Base-by-base conservation (phyloP, 2,888 invertebrate genomes). In the Drosophila atripex region DNA sequence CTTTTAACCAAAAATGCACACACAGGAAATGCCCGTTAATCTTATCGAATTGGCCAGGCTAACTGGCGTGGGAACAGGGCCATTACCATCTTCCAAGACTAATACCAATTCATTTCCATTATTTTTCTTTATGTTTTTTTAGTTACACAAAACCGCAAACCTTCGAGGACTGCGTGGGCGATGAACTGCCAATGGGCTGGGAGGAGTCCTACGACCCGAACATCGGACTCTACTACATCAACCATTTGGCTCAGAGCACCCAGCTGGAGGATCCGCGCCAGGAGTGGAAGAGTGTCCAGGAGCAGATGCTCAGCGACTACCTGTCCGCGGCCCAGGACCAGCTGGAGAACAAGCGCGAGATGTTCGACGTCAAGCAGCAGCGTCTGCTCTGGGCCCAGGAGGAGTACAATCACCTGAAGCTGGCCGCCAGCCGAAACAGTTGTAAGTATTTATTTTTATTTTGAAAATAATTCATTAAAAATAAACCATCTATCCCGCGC, bases 91-190 rank as follows among this genome's bases (percentile, higher is more conserved):
- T 35, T 1, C 7, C 0, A 32, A 32, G 7, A 5, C 4, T 23
- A 21, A 3, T 21, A n/a, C n/a, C n/a, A n/a, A 21, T 21, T 21
- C 4, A 4, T 21, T 21, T 4, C 3, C 21, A 23, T 28, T 28
- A 9, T 3, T 28, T 9, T 9, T 28, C 8, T 25, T 25, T 25
- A 7, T 8, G 8, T 8, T 8, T 38, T 47, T 18, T 92, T 95
- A 99, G 98, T 93, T 97, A 95, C 91, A 98, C 98, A 80, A 99
- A 99, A 93, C 98, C 99, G 70, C 97, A 97, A 92, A 95, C 97
- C 69, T 99, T 99, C 93, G 98, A 98, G 86, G 99, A 99, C 92
- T 99, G 99, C 93, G 96, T 98, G 91, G 98, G 98, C 90, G 98
- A 98, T 94, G 98, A 99, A 92, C 92, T 99, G 91, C 98, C 98